Base-by-base conservation (phyloP, 2,888 invertebrate species). In the Cryptocheilus praepositus region DNA sequence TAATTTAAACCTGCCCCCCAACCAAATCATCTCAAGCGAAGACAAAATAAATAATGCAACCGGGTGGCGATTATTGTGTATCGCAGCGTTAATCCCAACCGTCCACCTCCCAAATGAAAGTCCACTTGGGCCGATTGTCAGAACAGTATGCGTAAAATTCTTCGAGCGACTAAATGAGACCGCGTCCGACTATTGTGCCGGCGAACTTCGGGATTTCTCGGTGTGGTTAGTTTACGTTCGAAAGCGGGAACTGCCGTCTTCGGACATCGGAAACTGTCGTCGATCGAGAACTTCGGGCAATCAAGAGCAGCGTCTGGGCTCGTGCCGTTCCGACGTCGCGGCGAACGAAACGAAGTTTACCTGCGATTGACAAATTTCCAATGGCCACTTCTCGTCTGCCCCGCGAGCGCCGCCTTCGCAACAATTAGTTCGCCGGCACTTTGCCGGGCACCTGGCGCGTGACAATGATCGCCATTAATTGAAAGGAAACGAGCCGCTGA, bases 321-420 rank as follows among this genome's bases (percentile, higher is more conserved):
- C 67, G 70, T 63, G 64, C 71, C 62, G 67, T 64, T 58, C 60
- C 66, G 71, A 71, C 72, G 74, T 36, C 36, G 36, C 36, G 36
- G 36, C 36, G 36, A 36, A 36, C 36, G 63, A 62, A 67, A 22
- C 74, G 54, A 53, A 68, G 69, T 73, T 25, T 70, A 73, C 79
- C 76, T 79, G 79, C 74, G 76, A 79, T 79, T 79, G 79, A 79
- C 79, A 79, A 79, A 79, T 79, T 79, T 79, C 79, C 79, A 71
- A 79, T 79, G 79, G 78, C 74, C 52, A 76, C 71, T 78, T 69
- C 76, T 70, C 65, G 78, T 71, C 73, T 61, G 71, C 70, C 65
- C 66, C 71, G 66, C 74, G 62, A 68, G 71, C 78, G 69, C 71
- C 67, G 70, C 73, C 68, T 77, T 77, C 77, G 44, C 65, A 68